A percentile compares a stretch with the other conserved stretches of the same genome.
Conservation (phyloP, 2,888 invertebrate species). For the Pinctada fucata region DNA sequence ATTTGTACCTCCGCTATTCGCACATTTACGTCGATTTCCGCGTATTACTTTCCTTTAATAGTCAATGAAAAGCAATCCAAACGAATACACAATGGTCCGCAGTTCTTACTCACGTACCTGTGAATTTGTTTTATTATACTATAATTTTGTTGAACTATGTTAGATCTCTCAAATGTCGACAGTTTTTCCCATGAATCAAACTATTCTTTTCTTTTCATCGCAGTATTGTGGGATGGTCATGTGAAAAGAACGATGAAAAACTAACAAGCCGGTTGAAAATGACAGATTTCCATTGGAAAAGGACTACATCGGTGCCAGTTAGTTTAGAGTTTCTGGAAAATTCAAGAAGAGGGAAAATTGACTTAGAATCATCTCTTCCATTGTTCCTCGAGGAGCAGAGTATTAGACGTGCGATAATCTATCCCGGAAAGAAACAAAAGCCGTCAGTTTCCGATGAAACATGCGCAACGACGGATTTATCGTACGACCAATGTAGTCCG, state of each 20-base stretch:
- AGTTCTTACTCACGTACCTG: background rate
- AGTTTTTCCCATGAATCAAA: background rate
- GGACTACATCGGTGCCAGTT: background rate
- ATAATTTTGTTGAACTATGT: background rate
- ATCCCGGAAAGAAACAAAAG: conserved; percentile 25
- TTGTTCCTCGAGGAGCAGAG: conserved; percentile 36
- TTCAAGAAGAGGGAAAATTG: conserved; percentile 13
- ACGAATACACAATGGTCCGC: background rate
- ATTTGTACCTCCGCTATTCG: background rate
- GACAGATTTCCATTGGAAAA: conserved; percentile 18
- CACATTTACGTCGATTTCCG: background rate
- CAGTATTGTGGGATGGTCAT: too few species aligned
- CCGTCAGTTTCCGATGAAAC: conserved; percentile 27
- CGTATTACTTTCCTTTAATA: background rate
- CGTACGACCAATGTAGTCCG: conserved; percentile 67
- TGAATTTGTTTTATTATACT: background rate
- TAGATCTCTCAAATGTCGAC: background rate
- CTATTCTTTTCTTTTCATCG: too few species aligned
- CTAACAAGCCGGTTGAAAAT: background rate
- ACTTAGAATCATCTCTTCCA: conserved; percentile 34
- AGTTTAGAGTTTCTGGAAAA: conserved; percentile 16
- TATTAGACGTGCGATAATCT: conserved; percentile 34
- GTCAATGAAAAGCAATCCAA: background rate
- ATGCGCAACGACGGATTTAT: conserved; percentile 57
- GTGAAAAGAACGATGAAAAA: too few species aligned